A percentile compares a stretch with the other conserved stretches of the same genome.
phyloP scores from a whole-genome alignment of 2,888 invertebrate species.

The Drosophila phalerata region DNA sequence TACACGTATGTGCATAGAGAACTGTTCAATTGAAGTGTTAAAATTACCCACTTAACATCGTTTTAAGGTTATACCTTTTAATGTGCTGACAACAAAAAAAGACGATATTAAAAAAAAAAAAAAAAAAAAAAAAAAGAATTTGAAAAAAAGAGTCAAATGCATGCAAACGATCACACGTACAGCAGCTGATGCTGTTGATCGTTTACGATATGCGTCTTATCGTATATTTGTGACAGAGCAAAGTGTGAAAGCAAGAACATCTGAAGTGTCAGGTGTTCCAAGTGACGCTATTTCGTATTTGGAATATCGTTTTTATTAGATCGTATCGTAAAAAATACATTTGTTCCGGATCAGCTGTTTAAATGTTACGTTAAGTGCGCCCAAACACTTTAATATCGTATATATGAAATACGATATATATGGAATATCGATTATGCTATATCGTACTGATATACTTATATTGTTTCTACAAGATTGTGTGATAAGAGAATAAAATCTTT shows the following conservation, averaged over 20 bases:
- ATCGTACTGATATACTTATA: background rate
- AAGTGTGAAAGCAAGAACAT: constrained; percentile 1
- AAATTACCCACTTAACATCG: constrained; percentile 79
- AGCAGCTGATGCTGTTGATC: constrained; percentile 21
- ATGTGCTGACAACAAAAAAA: constrained; percentile 49
- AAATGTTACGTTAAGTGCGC: background rate
- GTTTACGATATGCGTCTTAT: constrained; percentile 13
- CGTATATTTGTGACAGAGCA: background rate
- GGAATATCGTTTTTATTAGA: background rate
- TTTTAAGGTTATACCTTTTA: constrained; percentile 74
- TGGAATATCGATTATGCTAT: background rate
- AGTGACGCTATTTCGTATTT: constrained; percentile 1
- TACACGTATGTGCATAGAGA: constrained; percentile 46
- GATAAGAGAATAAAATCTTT: background rate
- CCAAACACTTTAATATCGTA: background rate
- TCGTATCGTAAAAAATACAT: background rate
- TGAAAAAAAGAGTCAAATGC: constrained; percentile 9
- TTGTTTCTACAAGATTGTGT: background rate
- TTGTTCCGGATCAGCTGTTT: background rate
- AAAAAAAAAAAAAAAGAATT: constrained; percentile 5
- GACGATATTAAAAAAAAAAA: background rate
- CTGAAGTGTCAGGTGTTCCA: constrained; percentile 1
- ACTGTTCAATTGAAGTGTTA: constrained; percentile 79
- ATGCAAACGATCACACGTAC: constrained; percentile 37
- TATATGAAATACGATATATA: constrained; percentile 7